A percentile compares a stretch with the other conserved stretches of the same genome.
These are phyloP conservation scores for Pomacea canaliculata DNA, from an alignment of 2,888 invertebrate genomes.

Conservation along the genomic window DNA sequence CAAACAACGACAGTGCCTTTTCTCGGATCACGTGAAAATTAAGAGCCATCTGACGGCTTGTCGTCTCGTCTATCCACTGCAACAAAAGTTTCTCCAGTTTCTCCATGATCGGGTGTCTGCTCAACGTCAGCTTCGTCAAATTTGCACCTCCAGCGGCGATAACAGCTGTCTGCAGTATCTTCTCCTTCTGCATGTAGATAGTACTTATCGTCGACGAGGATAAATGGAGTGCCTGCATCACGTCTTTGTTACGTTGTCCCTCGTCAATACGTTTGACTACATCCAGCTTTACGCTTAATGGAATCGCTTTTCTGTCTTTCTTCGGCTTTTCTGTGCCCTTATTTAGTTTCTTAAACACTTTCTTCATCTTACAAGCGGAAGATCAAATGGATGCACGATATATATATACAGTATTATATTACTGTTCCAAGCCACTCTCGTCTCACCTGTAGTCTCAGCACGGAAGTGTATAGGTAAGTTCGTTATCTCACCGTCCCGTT, in stretches of 20 bases:
- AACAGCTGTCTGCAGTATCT: background rate
- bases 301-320: constrained; percentile 1
- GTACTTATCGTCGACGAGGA: background rate
- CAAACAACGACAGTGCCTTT: constrained; percentile 17
- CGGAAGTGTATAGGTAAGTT: too few relatives aligned
- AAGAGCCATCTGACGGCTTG: background rate
- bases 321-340: background rate
- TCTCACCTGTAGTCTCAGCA: too few relatives aligned
- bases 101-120: constrained; percentile 1
- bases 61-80: constrained; percentile 12
- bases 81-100: constrained; percentile 9
- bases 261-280: background rate
- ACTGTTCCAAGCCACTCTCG: too few relatives aligned
- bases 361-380: too few relatives aligned
- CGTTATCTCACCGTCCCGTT: too few relatives aligned
- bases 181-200: background rate
- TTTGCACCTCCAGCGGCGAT: background rate
- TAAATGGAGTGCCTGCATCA: background rate
- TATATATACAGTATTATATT: too few relatives aligned
- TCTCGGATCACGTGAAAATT: background rate
- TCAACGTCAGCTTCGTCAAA: background rate
- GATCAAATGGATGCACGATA: too few relatives aligned
- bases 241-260: background rate
- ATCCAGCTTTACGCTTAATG: background rate
- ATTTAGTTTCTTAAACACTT: too few relatives aligned